Base-by-base conservation (phyloP, 2,797 vertebrate genomes). In the Pteropus rufus region DNA sequence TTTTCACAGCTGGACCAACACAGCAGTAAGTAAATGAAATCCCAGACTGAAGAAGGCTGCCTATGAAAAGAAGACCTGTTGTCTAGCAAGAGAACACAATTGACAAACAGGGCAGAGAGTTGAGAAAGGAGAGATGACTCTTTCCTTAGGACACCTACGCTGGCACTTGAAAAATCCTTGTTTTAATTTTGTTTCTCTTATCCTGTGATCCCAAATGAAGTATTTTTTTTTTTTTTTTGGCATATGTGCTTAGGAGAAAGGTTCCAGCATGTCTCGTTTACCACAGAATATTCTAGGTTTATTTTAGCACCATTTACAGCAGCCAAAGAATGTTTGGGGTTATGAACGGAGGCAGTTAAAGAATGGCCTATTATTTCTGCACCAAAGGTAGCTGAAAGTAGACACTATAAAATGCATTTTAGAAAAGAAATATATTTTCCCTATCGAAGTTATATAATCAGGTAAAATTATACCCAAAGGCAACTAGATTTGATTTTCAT, bases 251-350 rank as follows among this genome's bases (percentile, higher is more conserved):
- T 80, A 85, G 83, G 89, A 87, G 93, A 97, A 97, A 97, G 60
- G 92, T 97, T 98, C 85, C 54, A 92, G 87, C 97, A 97, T 95
- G 87, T 98, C 93, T 91, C 89, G 60, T 88, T 72, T 84, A 18
- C 88, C 86, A 94, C 82, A 39, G 93, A 89, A 89, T 82, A 92
- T 52, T 92, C 81, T 89, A 88, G 89, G 94, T 86, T 98, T 93
- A 91, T 98, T 97, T 96, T 93, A 97, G 26, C 90, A 96, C 69
- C 41, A 77, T 96, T 97, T 91, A 97, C 14, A 94, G 93, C 76
- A 97, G 97, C 86, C 85, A 97, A 97, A 93, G 97, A 97, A 97
- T 97, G 95, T 96, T 84, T 97, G 89, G 69, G 93, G 89, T 96
- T 96, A 92, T 89, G 94, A 98, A 97, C 96, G 64, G 91, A 95